Base-by-base conservation (phyloP, 1,140 invertebrate genomes). In the Drosophila saltans region DNA sequence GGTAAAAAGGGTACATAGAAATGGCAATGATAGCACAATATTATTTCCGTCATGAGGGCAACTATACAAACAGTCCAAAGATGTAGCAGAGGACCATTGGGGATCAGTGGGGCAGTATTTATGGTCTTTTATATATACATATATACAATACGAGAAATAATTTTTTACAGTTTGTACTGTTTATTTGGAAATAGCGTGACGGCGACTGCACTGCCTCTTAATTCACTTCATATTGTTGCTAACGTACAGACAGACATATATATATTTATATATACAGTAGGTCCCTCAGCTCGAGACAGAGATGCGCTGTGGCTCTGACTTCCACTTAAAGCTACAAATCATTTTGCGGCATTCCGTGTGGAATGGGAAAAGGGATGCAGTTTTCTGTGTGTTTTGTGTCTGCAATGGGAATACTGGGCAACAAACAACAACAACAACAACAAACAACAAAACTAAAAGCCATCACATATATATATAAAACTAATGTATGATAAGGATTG, bases 21-120 rank as follows among this genome's bases (percentile, higher is more conserved):
- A 68, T 60, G 57, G 70, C 83, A 68, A 80, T 80, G 80, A 86
- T 80, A 72, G 75, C 72, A 70, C 60, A 76, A 70, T 77, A 78
- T 88, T 89, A 88, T 89, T 83, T 78, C 74, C 80, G 84, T 71
- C 83, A 84, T 60, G 83, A 74, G 83, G 73, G 72, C 83, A 76
- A 75, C 80, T 78, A 65, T 56, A 39, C 66, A 64, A 36, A 36
- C 33, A 36, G 33, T 36, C 33, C 33, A 36, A 7, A 36, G 33
- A 6, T 36, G 33, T 7, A 1, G 33, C 6, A 36, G 6, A 36
- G 6, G 3, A 36, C 33, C 33, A 36, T 36, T 26, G 56, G 72
- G 71, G 64, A 64, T 40, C 60, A 30, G 39, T 21, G 60, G 60
- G 66, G 65, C 61, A 52, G 52, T 67, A 81, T 81, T 88, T 73